A percentile compares a stretch with the other conserved stretches of the same genome.
phyloP scores from a whole-genome alignment of 2,113 vertebrate species.

The Steatornis caripensis region DNA sequence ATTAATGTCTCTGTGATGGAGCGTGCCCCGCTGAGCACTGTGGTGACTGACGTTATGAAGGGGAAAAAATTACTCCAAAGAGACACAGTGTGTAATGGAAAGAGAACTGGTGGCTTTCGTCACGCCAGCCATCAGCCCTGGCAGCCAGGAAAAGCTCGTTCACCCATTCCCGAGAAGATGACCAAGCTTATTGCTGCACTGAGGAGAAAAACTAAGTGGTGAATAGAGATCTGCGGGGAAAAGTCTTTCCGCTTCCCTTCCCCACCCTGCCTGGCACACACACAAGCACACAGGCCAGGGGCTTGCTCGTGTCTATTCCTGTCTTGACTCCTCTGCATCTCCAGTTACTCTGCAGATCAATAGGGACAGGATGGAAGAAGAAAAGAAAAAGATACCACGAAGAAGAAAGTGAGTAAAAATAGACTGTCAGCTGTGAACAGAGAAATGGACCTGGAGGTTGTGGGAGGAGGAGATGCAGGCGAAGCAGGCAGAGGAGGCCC shows the following conservation, averaged over 20 bases:
- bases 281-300: not conserved
- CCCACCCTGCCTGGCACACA: not conserved
- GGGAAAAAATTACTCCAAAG: conserved; percentile 40
- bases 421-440: not conserved
- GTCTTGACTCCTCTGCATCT: conserved; percentile 52
- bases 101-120: not conserved
- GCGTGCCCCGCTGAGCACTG: not conserved
- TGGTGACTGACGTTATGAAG: not conserved
- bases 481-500: not conserved
- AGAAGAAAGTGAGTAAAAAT: conserved; percentile 43
- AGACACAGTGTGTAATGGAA: not conserved
- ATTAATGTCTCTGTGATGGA: conserved; percentile 46
- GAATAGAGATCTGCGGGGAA: not conserved
- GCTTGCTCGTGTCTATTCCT: conserved; percentile 53
- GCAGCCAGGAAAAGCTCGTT: conserved; percentile 70
- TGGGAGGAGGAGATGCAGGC: not conserved
- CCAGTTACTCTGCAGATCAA: conserved; percentile 65
- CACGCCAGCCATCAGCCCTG: conserved; percentile 59
- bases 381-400: not conserved
- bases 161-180: conserved; percentile 29
- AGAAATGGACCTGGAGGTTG: not conserved
- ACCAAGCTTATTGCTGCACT: not conserved
- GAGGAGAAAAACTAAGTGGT: not conserved
- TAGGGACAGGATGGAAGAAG: conserved; percentile 57
- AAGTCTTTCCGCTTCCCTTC: not conserved